Evolutionary conservation across 2,888 invertebrate species (phyloP).

Genomic region (Panorpa germanica): DNA sequence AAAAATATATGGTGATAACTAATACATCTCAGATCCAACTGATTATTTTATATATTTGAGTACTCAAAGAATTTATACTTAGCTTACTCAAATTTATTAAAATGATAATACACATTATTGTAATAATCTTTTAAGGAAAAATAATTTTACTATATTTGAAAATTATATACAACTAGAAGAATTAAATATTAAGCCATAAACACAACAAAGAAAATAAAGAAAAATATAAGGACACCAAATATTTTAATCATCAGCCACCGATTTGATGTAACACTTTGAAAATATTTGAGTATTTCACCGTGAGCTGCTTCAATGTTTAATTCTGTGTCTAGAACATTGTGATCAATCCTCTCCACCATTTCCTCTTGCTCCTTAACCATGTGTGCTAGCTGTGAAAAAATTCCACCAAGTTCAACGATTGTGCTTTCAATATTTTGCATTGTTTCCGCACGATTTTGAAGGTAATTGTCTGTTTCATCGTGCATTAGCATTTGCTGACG

Average conservation of each 20-base stretch:
- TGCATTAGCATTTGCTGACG: conserved; percentile 53
- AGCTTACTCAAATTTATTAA: too few species aligned
- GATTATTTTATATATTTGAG: too few species aligned
- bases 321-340: conserved; percentile 88
- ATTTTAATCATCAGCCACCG: conserved; percentile 99
- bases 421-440: conserved; percentile 99
- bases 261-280: conserved; percentile 91
- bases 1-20: too few species aligned
- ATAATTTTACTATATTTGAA: conserved; percentile 2
- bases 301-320: conserved; percentile 97
- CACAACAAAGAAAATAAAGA: conserved; percentile 97
- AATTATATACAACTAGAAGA: conserved; percentile 1
- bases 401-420: conserved; percentile 96
- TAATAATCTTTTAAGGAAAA: not conserved
- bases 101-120: conserved; percentile 1
- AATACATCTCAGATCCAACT: too few species aligned
- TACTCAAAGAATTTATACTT: too few species aligned
- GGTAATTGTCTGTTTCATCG: conserved; percentile 77
- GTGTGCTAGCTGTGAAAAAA: conserved; percentile 86
- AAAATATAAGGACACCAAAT: conserved; percentile 94
- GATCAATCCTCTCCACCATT: conserved; percentile 92
- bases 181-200: conserved; percentile 58
- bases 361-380: conserved; percentile 83
- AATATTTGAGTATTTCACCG: conserved; percentile 91
- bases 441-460: conserved; percentile 85